Percentiles rank a stretch among this genome's conserved stretches.
Conservation (phyloP, 2,113 vertebrate species). For the Proterorhinus semilunaris region DNA sequence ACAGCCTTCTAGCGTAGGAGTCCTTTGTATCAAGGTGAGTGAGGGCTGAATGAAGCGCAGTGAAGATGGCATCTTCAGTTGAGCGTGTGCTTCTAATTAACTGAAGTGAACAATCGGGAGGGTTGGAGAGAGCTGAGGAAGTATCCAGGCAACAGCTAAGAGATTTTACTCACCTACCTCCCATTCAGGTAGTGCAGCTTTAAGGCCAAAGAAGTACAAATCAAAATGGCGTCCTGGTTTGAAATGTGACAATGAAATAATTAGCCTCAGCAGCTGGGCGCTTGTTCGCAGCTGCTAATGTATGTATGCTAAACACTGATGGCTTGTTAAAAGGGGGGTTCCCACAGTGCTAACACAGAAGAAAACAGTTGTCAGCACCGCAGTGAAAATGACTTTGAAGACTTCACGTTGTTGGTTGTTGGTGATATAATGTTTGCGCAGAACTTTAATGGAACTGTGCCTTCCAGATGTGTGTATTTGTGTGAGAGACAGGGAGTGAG, state of each 20-base stretch:
- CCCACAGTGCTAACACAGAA: constrained; percentile 6
- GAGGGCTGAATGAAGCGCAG: no score
- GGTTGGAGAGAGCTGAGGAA: background rate
- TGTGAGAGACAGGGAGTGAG: background rate
- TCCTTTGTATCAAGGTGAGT: no score
- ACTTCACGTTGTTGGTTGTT: background rate
- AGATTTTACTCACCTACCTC: no score
- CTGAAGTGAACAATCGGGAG: background rate
- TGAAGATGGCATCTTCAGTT: no score
- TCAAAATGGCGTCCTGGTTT: constrained; percentile 3
- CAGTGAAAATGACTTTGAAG: background rate
- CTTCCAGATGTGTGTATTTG: background rate
- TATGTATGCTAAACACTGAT: constrained; percentile 6
- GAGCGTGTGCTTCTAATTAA: no score
- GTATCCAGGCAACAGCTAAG: background rate
- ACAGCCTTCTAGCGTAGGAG: no score
- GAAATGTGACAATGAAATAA: constrained; percentile 31
- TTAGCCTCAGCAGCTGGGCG: constrained; percentile 38
- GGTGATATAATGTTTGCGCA: background rate
- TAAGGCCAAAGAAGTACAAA: background rate
- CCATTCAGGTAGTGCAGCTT: background rate
- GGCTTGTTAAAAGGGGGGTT: constrained; percentile 4
- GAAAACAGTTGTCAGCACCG: background rate
- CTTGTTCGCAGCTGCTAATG: constrained; percentile 23
- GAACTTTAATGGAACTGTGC: background rate